These are phyloP conservation scores for Ganaspis sp. DNA, from an alignment of 1,140 invertebrate genomes.

Conservation along the genomic window DNA sequence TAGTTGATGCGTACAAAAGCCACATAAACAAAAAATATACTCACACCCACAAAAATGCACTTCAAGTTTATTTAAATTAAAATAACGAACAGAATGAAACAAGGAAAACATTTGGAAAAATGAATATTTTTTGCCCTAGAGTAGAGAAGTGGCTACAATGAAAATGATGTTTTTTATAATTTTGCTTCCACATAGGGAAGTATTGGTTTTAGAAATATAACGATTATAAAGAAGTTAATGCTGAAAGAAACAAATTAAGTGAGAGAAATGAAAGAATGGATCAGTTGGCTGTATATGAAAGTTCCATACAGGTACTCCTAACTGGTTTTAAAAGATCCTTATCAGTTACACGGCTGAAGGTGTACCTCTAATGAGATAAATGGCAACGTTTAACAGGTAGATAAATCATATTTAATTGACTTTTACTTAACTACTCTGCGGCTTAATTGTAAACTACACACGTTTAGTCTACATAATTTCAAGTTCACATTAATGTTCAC, in stretches of 20 bases:
- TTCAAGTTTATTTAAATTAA: too few species aligned
- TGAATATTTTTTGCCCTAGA: too few species aligned
- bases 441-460: slow-evolving; percentile 7
- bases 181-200: too few species aligned
- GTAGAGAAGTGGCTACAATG: too few species aligned
- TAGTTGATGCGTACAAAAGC: too few species aligned
- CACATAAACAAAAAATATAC: too few species aligned
- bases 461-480: background rate
- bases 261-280: slow-evolving; percentile 14
- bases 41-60: too few species aligned
- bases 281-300: background rate
- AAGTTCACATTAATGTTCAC: slow-evolving; percentile 2
- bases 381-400: slow-evolving; percentile 18
- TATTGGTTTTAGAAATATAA: too few species aligned
- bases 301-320: background rate
- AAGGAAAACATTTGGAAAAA: too few species aligned
- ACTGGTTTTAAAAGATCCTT: slow-evolving; percentile 16
- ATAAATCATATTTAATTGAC: slow-evolving; percentile 31
- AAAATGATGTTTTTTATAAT: too few species aligned
- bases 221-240: too few species aligned
- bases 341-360: slow-evolving; percentile 6
- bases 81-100: too few species aligned
- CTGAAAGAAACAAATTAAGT: slow-evolving; percentile 5
- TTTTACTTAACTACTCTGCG: slow-evolving; percentile 22
- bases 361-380: slow-evolving; percentile 20